Base-by-base conservation (phyloP, 2,888 invertebrate genomes). In the Athetis lepigone region DNA sequence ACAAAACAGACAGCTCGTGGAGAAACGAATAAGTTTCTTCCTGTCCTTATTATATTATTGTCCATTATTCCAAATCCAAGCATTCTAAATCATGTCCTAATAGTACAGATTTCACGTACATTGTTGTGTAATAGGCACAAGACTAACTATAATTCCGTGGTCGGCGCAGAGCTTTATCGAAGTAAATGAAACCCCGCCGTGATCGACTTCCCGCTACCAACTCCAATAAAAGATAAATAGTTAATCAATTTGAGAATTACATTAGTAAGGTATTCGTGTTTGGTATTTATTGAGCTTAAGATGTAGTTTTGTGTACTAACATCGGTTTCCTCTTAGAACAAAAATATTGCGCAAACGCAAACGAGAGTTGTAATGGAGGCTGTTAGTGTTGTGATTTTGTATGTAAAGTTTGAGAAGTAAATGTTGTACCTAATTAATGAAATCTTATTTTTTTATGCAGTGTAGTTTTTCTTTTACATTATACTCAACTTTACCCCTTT, bases 231-330 rank as follows among this genome's bases (percentile, higher is more conserved):
- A 76, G 70, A 65, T 78, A 75, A 78, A 76, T 68, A 64, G 43
- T 67, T 70, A 67, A 77, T 75, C 79, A 72, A 70, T 75, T 78
- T 64, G 43, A 59, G 62, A 73, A 78, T 73, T 62, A 65, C 70
- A 75, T 78, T 77, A 71, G 36, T 59, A 52, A 37, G 46, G 59
- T 54, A 72, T 78, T 67, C 37, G 69, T 61, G 33, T 64, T 57
- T 19, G 42, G 16, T 70, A 57, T 71, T 77, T 77, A 77, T 55
- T 42, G 49, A 45, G 40, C 18, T 50, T 59, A 25, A 33, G 42
- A 66, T 72, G 50, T 66, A 11, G 42, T 60, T 71, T 72, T 46
- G n/a, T 70, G 72, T 70, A 25, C 13, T 40, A 47, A 60, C 66
- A 70, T 59, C 6, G 46, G 45, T 65, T 67, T 67, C 13, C 47